A percentile compares a stretch with the other conserved stretches of the same genome.
These are phyloP conservation scores for Tapera naevia DNA, from an alignment of 2,797 vertebrate genomes.

Conservation along the genomic window DNA sequence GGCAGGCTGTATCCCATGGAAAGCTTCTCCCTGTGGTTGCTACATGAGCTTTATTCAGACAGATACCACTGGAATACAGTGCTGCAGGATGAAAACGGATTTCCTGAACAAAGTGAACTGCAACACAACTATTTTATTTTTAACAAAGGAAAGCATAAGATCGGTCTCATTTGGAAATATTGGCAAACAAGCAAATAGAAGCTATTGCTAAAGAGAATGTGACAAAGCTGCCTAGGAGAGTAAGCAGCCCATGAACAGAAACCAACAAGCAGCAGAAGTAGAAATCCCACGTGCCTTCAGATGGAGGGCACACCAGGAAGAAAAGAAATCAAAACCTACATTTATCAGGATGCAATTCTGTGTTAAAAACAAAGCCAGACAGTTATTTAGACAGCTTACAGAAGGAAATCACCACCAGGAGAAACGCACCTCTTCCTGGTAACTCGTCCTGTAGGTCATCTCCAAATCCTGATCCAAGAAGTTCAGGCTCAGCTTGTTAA, in stretches of 20 bases:
- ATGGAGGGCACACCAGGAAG: background rate
- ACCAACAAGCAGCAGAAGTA: background rate
- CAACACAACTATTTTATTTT: background rate
- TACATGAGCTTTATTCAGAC: background rate
- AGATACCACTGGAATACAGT: background rate
- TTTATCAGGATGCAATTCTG: background rate
- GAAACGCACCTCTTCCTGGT: slow-evolving; percentile 89
- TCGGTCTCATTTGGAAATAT: background rate
- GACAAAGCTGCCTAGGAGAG: background rate
- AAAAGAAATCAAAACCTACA: background rate
- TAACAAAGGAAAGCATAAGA: no score
- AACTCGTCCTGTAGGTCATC: slow-evolving; percentile 89
- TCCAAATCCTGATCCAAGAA: slow-evolving; percentile 92
- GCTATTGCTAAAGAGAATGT: background rate
- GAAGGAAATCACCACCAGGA: background rate
- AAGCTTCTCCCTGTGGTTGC: background rate
- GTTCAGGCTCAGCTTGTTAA: slow-evolving; percentile 96
- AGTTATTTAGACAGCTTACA: background rate
- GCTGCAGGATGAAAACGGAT: background rate
- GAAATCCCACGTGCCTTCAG: background rate
- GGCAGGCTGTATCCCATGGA: background rate
- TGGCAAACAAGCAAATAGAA: background rate
- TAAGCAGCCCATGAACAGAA: background rate
- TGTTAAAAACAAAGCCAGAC: background rate
- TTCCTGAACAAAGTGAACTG: background rate